Conservation (phyloP, 1,140 invertebrate species). For the Aphis gossypii region DNA sequence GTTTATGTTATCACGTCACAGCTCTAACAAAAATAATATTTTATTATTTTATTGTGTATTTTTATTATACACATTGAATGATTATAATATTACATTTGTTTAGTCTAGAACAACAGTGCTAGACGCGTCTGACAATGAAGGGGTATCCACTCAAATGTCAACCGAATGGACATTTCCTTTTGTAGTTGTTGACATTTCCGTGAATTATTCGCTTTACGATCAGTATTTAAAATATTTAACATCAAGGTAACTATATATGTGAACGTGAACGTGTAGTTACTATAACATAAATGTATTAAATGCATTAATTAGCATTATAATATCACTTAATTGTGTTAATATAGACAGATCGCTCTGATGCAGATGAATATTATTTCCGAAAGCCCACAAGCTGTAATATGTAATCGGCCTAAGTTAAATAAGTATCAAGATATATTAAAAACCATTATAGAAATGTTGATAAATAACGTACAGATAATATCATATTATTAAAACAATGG, state of each 20-base stretch:
- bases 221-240: constrained; percentile 36
- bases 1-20: not conserved
- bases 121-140: not conserved
- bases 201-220: not conserved
- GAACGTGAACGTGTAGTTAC: too few species aligned
- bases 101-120: not conserved
- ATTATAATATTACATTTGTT: not conserved
- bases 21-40: not conserved
- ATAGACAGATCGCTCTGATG: not conserved
- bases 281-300: not conserved
- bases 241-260: not conserved
- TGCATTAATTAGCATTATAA: not conserved
- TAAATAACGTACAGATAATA: not conserved
- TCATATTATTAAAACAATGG: not conserved
- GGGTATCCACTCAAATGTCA: not conserved
- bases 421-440: not conserved
- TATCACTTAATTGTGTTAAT: not conserved
- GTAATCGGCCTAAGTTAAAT: not conserved
- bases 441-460: not conserved
- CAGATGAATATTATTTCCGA: not conserved
- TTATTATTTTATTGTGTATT: too few species aligned
- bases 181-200: constrained; percentile 31
- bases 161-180: not conserved
- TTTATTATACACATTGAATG: not conserved
- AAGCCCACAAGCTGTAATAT: not conserved